These are phyloP conservation scores for Heteropelma amictum DNA, from an alignment of 2,888 invertebrate genomes.

Conservation along the genomic window DNA sequence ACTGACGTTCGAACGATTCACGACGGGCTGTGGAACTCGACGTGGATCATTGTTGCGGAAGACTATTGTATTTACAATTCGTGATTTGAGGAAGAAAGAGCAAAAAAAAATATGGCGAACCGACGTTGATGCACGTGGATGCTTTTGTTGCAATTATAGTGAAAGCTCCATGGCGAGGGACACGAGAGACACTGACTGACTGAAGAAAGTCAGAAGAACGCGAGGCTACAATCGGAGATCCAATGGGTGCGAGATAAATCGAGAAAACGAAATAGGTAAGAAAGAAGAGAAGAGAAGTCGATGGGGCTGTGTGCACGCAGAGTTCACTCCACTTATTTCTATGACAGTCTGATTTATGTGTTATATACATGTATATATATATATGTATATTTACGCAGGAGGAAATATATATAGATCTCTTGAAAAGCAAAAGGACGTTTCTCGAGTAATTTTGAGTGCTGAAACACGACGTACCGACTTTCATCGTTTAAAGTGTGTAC, in stretches of 20 bases:
- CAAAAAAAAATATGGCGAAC: neutral
- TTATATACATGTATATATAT: neutral
- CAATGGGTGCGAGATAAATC: slow-evolving; percentile 54
- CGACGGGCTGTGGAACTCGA: neutral
- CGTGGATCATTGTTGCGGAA: too few relatives aligned
- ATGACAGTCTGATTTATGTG: neutral
- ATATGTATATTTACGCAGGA: too few relatives aligned
- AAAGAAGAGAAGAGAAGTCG: slow-evolving; percentile 31
- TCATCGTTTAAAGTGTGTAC: too few relatives aligned
- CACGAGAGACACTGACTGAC: slow-evolving; percentile 23
- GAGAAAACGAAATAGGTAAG: slow-evolving; percentile 58
- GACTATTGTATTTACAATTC: too few relatives aligned
- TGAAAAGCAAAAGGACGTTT: neutral
- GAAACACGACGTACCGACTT: neutral
- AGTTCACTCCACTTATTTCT: slow-evolving; percentile 39
- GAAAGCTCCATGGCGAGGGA: slow-evolving; percentile 4
- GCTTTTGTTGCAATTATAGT: neutral
- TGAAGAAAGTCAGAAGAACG: slow-evolving; percentile 28
- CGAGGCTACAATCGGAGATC: slow-evolving; percentile 36
- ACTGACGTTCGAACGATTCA: neutral
- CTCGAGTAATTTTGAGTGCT: neutral
- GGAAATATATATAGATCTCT: neutral
- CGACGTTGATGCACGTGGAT: slow-evolving; percentile 28
- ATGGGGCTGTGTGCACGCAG: slow-evolving; percentile 41
- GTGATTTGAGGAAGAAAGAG: neutral